Evolutionary conservation across 2,888 invertebrate species (phyloP), one percentile per base, ranked within the genome.

Genomic region (Alitta virens): DNA sequence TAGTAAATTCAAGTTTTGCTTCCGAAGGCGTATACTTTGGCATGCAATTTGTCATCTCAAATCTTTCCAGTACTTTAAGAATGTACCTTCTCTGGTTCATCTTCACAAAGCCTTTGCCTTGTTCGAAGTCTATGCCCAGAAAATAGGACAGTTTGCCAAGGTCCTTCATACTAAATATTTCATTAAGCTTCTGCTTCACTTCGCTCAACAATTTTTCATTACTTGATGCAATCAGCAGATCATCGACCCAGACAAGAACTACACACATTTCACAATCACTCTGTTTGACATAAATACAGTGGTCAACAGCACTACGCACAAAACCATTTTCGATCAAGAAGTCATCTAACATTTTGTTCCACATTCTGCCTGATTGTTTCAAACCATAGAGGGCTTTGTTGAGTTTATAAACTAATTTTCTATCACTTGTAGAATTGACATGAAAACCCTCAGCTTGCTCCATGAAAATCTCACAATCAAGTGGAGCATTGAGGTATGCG

Each of bases 201-300:
- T 23, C 26, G 24, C 24, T 40, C 9, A 56, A 16, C 12, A 43
- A 18, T 7, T 33, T 12, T 12, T 43, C 14, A 26, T 14, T 14
- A 43, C 26, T 56, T 14, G 43, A 12, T 43, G 56, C 56, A 14
- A 56, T 21, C 18, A 59, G n/a, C 14, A 56, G 16, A 59, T 72
- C 71, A 63, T 71, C 70, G 2, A 71, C 70, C 56, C 69, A 72
- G 3, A 71, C 42, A 12, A 24, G 49, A n/a, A 72, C 23, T 7
- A 18, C 7, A 18, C 52, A 56, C 2, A 67, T 38, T 9, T 21
- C 33, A 21, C 23, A 57, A 1, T 60, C 18, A 12, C 33, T n/a
- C 7, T 21, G 24, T 14, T 51, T 33, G 7, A 33, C 5, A 33
- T 33, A 33, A 33, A 33, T 12, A 33, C 33, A 33, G 12, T 5